Percentiles rank a stretch among this genome's conserved stretches.
phyloP scores from a whole-genome alignment of 2,888 invertebrate species.

The Gortyna flavago region DNA sequence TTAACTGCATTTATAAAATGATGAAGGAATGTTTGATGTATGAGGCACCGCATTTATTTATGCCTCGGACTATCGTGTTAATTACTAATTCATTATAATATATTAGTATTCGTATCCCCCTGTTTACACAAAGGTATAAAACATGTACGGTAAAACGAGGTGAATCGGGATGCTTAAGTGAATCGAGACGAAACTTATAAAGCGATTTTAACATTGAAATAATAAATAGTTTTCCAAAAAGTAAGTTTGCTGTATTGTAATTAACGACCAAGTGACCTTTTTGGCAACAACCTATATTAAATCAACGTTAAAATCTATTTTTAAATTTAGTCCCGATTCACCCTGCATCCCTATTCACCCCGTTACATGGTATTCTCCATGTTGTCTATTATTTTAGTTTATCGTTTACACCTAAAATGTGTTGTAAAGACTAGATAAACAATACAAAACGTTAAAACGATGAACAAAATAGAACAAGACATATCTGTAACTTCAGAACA shows the following conservation, averaged over 20 bases:
- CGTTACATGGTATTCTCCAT: background rate
- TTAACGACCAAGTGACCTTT: no score
- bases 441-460: background rate
- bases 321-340: no score
- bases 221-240: no score
- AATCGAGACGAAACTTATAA: background rate
- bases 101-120: background rate
- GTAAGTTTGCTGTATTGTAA: no score
- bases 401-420: background rate
- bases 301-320: no score
- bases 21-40: background rate
- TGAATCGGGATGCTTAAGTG: background rate
- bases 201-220: background rate
- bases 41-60: background rate
- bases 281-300: no score
- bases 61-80: background rate
- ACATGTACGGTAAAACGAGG: background rate
- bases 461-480: background rate
- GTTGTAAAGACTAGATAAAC: background rate
- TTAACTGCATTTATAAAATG: background rate
- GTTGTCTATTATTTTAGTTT: background rate
- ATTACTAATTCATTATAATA: conserved; percentile 1
- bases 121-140: background rate
- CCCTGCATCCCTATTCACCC: background rate
- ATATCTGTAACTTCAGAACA: background rate